Evolutionary conservation across 1,140 invertebrate species (phyloP), one percentile per base, ranked within the genome.

Genomic region (Chironomus tepperi): DNA sequence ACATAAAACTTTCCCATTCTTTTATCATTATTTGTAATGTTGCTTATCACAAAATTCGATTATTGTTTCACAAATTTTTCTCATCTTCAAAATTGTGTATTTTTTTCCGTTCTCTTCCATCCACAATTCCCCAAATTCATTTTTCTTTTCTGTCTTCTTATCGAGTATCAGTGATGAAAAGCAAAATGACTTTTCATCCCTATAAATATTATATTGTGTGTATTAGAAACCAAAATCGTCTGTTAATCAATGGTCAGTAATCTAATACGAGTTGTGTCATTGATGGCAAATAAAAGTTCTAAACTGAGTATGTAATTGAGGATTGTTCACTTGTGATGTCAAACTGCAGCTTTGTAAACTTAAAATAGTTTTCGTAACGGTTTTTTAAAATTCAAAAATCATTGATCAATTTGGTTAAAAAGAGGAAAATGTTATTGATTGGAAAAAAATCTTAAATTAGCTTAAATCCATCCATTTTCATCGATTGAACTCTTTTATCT

Each of bases 211-310:
- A 34, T 34, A 34, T 34, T 34, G 1, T 34, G 2, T 34, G 5
- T 34, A 5, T 34, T 34, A 34, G 24, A 34, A n/a, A 34, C 24
- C 7, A n/a, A 12, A 57, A 57, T 57, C 47, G 47, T 57, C 47
- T 12, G 3, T 3, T 57, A 12, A 57, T 57, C 47, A 57, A 12
- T 57, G 47, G 47, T 57, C 47, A 57, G 3, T 9, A 57, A 57
- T 57, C 47, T 57, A 57, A n/a, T 57, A 57, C 47, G 15, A 57
- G 12, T 57, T 57, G 47, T 57, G 47, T 57, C 47, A 57, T 57
- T n/a, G 47, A 57, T 75, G 47, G 43, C 24, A 16, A 73, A 64
- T 57, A 24, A 64, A 74, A 21, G 15, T 74, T 74, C 57, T 12
- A 34, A 34, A 34, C 24, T 34, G 1, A 5, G 24, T 34, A 34